Evolutionary conservation across 2,888 invertebrate genomes (phyloP).

Genomic region (Allacma fusca): DNA sequence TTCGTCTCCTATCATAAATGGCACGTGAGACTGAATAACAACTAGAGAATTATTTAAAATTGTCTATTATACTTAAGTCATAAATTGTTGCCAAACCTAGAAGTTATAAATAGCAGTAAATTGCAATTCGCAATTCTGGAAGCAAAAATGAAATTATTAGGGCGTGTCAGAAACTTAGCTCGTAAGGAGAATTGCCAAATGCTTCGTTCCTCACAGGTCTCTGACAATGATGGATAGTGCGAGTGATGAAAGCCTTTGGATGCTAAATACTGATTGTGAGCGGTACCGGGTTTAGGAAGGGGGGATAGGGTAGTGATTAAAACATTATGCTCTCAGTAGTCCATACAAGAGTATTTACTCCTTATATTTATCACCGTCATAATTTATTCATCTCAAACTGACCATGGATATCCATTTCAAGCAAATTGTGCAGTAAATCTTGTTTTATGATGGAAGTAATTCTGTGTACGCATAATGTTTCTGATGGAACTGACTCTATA

Average conservation of each 20-base stretch:
- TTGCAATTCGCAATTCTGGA: not conserved
- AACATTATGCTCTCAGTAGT: not conserved
- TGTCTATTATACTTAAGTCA: too few species aligned
- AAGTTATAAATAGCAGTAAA: too few species aligned
- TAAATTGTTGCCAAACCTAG: too few species aligned
- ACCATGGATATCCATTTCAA: conserved; percentile 3
- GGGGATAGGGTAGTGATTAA: not conserved
- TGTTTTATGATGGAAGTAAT: too few species aligned
- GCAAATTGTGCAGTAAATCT: conserved; percentile 7
- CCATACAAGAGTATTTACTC: not conserved
- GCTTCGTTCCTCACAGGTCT: not conserved
- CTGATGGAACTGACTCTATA: too few species aligned
- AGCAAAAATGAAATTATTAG: conserved; percentile 13
- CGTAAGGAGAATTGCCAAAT: not conserved
- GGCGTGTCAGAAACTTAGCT: not conserved
- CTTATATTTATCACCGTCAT: not conserved
- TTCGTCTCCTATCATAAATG: too few species aligned
- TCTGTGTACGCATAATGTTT: too few species aligned
- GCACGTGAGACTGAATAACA: too few species aligned
- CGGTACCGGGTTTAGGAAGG: not conserved
- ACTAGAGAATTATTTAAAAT: too few species aligned
- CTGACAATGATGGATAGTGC: conserved; percentile 18
- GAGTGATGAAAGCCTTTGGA: not conserved
- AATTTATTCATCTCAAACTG: not conserved
- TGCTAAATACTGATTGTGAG: not conserved